A percentile compares a stretch with the other conserved stretches of the same genome.
Conservation (phyloP, 2,888 invertebrate genomes). For the Dichetophora obliterata region DNA sequence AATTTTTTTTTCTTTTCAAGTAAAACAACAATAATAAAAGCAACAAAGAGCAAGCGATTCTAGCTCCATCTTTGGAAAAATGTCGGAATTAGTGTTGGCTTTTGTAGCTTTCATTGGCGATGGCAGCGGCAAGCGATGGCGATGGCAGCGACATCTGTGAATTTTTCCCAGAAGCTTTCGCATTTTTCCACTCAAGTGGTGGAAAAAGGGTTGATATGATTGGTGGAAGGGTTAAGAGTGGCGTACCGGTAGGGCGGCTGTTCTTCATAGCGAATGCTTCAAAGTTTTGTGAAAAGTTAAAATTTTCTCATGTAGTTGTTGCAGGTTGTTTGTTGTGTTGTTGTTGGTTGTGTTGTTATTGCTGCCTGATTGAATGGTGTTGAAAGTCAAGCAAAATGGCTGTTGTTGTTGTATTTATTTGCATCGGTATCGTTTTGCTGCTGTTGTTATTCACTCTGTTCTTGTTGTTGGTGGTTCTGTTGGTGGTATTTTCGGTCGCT, state of each 20-base stretch:
- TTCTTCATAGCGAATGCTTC: background rate
- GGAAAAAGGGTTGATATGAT: slow-evolving; percentile 41
- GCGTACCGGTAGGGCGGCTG: background rate
- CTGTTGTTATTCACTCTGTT: slow-evolving; percentile 29
- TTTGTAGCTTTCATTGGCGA: slow-evolving; percentile 54
- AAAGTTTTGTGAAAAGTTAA: background rate
- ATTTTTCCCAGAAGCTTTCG: slow-evolving; percentile 48
- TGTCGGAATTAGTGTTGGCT: slow-evolving; percentile 46
- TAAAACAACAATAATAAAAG: slow-evolving; percentile 30
- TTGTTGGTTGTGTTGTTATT: slow-evolving; percentile 21
- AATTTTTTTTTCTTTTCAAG: slow-evolving; percentile 4
- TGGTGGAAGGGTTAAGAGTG: slow-evolving; percentile 37
- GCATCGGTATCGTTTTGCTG: slow-evolving; percentile 26
- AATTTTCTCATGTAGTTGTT: background rate
- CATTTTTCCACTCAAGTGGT: background rate
- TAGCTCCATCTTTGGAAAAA: slow-evolving; percentile 60
- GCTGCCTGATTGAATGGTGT: background rate
- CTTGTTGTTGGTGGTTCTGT: slow-evolving; percentile 34
- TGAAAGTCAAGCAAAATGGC: background rate
- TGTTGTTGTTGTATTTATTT: background rate
- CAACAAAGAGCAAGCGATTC: slow-evolving; percentile 47
- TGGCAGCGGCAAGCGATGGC: slow-evolving; percentile 23
- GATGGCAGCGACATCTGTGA: slow-evolving; percentile 47
- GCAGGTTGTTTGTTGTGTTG: slow-evolving; percentile 18
- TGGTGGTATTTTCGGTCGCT: slow-evolving; percentile 45